Evolutionary conservation across 2,888 invertebrate species (phyloP), one percentile per base, ranked within the genome.

Genomic region (Tiliacea aurago): DNA sequence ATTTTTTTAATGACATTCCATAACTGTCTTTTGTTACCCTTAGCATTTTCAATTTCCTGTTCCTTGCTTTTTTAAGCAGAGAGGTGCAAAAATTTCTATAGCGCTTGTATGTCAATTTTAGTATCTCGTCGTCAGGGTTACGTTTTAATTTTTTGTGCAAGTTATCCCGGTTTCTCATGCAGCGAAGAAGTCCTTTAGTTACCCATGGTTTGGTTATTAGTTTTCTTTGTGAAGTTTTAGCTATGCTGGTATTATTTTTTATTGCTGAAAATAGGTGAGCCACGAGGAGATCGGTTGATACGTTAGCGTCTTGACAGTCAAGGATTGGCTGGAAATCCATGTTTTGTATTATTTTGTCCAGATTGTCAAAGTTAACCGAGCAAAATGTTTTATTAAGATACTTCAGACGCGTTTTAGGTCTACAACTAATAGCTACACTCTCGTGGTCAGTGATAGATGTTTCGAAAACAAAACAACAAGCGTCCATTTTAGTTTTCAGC

Each of bases 21-120:
- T 58, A 37, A n/a, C 37, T 58, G 37, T 10, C n/a, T 58, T 58
- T 58, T 37, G 7, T n/a, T 37, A n/a, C 37, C n/a, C 37, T n/a
- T 59, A 4, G 58, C 58, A n/a, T 59, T 59, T 37, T 37, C 6
- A 28, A 62, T 47, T 6, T 47, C 45, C 28, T 62, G 45, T 15
- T 61, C 53, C 62, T 69, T 10, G 56, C 45, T 59, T 73, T 73
- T 73, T 73, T 9, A 28, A 69, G 28, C 10, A n/a, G 49, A 4
- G n/a, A 37, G 11, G 7, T 37, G 37, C 73, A 73, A 28, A 47
- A 68, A 62, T 73, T 63, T 20, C 62, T 9, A 6, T 73, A 73
- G 18, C 73, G 73, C 61, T 23, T 55, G n/a, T n/a, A n/a, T n/a
- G n/a, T 67, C 0, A 18, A 4, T 28, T 20, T 23, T n/a, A 63